These are phyloP conservation scores for Empis stercorea DNA, from an alignment of 2,888 invertebrate genomes.

Conservation along the genomic window DNA sequence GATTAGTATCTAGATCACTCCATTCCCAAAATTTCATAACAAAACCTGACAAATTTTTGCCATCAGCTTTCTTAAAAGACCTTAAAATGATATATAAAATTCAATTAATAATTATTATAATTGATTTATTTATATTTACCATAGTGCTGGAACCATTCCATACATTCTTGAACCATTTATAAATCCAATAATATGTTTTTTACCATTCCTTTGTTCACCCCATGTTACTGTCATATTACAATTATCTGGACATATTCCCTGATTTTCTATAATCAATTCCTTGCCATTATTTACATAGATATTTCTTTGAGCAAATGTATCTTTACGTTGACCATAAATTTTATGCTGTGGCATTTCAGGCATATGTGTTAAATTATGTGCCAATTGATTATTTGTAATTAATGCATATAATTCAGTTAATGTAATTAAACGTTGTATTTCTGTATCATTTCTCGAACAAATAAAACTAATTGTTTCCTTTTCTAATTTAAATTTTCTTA, in stretches of 20 bases:
- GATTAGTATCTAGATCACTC: slow-evolving; percentile 29
- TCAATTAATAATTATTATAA: no score
- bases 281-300: slow-evolving; percentile 48
- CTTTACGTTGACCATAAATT: slow-evolving; percentile 43
- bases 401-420: slow-evolving; percentile 36
- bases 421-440: slow-evolving; percentile 39
- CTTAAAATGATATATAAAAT: slow-evolving; percentile 35
- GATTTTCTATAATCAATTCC: slow-evolving; percentile 55
- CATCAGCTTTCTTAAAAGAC: slow-evolving; percentile 19
- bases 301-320: slow-evolving; percentile 43
- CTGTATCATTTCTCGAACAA: slow-evolving; percentile 45
- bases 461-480: slow-evolving; percentile 41
- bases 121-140: slow-evolving; percentile 34
- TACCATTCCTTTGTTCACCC: slow-evolving; percentile 42
- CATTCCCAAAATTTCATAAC: slow-evolving; percentile 76
- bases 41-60: slow-evolving; percentile 54
- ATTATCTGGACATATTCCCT: slow-evolving; percentile 55
- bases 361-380: slow-evolving; percentile 27
- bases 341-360: slow-evolving; percentile 40
- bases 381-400: slow-evolving; percentile 29
- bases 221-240: slow-evolving; percentile 50
- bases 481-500: slow-evolving; percentile 44
- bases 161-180: slow-evolving; percentile 51
- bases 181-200: slow-evolving; percentile 44
- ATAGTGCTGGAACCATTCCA: slow-evolving; percentile 58